Conservation (phyloP, 1,140 invertebrate genomes). For the Mya arenaria region DNA sequence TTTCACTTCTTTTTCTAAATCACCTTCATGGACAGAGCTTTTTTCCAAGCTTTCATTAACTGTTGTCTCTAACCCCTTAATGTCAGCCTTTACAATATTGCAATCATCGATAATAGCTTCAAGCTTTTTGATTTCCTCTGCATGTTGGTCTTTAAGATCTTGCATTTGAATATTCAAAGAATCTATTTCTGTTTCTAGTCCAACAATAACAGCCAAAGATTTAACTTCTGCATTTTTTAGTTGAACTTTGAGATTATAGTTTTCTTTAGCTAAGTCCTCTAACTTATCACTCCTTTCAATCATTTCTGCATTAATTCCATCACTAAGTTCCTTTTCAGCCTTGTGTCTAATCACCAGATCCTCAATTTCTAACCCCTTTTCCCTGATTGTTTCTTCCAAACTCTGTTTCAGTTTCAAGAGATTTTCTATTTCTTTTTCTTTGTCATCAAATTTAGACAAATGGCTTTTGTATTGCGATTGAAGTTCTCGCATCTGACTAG, state of each 20-base stretch:
- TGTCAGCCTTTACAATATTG: background rate
- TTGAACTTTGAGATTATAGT: slow-evolving; percentile 31
- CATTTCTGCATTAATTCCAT: background rate
- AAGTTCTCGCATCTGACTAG: slow-evolving; percentile 7
- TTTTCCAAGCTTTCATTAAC: background rate
- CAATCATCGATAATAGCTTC: background rate
- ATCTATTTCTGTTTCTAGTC: slow-evolving; percentile 51
- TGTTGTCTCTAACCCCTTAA: background rate
- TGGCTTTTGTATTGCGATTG: slow-evolving; percentile 26
- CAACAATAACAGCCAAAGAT: slow-evolving; percentile 37
- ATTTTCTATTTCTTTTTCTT: slow-evolving; percentile 6
- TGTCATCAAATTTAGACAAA: background rate
- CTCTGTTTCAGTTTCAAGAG: too few species aligned
- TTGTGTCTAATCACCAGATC: background rate
- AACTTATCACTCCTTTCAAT: background rate
- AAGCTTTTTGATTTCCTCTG: background rate
- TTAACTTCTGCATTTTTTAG: slow-evolving; percentile 50
- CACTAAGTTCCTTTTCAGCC: background rate
- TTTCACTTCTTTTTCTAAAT: slow-evolving; percentile 3
- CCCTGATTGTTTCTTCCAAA: too few species aligned
- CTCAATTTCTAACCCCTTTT: background rate
- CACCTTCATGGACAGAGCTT: background rate
- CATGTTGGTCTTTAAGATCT: background rate
- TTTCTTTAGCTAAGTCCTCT: slow-evolving; percentile 14
- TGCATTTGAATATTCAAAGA: slow-evolving; percentile 8